Evolutionary conservation across 2,113 vertebrate genomes (phyloP).

Genomic region (Capra hircus): DNA sequence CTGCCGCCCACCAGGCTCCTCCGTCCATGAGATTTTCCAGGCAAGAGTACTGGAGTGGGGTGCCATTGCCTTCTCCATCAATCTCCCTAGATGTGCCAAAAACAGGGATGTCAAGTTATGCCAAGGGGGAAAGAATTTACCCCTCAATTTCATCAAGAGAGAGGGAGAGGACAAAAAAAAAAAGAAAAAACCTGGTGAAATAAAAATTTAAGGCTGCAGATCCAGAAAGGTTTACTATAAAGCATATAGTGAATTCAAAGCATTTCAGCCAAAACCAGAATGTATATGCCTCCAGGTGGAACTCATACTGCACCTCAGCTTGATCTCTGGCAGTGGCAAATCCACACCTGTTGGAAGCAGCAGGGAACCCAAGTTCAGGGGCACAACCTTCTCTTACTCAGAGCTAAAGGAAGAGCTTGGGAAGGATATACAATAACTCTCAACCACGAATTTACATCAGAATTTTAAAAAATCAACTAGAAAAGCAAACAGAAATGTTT

Average conservation of each 20-base stretch:
- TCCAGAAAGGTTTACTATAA: background rate
- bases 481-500: constrained; percentile 45
- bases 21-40: background rate
- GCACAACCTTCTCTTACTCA: background rate
- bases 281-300: background rate
- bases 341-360: background rate
- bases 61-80: background rate
- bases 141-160: background rate
- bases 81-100: background rate
- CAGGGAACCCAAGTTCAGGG: background rate
- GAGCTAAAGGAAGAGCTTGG: background rate
- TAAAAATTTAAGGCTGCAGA: background rate
- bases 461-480: constrained; percentile 16
- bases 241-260: background rate
- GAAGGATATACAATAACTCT: background rate
- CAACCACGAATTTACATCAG: constrained; percentile 37
- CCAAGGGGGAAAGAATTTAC: background rate
- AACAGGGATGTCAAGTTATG: background rate
- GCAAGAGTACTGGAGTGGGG: background rate
- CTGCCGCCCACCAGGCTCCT: background rate
- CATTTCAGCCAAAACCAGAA: background rate
- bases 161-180: background rate
- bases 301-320: background rate
- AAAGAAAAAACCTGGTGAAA: background rate
- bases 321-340: background rate